These are phyloP conservation scores for Hirudinaria manillensis DNA, from an alignment of 2,888 invertebrate species.

Conservation along the genomic window DNA sequence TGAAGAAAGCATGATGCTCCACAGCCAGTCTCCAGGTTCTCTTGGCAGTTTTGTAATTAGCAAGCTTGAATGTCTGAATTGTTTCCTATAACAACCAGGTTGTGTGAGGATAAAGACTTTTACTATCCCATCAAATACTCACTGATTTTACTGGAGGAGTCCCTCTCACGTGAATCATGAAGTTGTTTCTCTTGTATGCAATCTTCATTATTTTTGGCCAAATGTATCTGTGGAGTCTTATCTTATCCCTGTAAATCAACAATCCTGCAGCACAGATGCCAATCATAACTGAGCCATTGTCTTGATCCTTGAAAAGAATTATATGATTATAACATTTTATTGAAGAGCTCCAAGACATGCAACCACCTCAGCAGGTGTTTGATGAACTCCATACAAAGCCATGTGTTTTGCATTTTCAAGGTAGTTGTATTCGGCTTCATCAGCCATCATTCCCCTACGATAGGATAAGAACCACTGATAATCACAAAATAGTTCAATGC, in stretches of 20 bases:
- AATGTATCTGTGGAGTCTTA: conserved; percentile 91
- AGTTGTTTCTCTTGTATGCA: conserved; percentile 93
- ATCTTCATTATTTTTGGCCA: conserved; percentile 99
- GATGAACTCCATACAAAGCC: conserved; percentile 96
- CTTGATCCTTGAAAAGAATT: not conserved
- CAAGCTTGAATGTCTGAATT: conserved; percentile 3
- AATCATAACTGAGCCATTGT: conserved; percentile 4
- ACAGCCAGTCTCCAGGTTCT: conserved; percentile 32
- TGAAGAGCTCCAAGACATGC: not conserved
- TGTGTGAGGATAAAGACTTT: not conserved
- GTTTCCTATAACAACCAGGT: not conserved
- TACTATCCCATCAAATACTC: not conserved
- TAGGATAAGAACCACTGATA: not conserved
- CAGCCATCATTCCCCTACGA: conserved; percentile 85
- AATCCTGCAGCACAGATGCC: conserved; percentile 95
- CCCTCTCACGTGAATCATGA: conserved; percentile 74
- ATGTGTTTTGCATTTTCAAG: conserved; percentile 96
- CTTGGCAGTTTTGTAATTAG: conserved; percentile 29
- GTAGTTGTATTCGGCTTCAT: conserved; percentile 93
- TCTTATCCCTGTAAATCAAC: conserved; percentile 83
- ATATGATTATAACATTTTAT: not conserved
- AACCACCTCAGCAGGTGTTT: conserved; percentile 73
- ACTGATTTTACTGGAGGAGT: not conserved
- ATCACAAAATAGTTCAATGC: not conserved
- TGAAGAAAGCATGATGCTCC: conserved; percentile 33